Base-by-base conservation (phyloP, 2,113 vertebrate species). In the Myiozetetes cayanensis region DNA sequence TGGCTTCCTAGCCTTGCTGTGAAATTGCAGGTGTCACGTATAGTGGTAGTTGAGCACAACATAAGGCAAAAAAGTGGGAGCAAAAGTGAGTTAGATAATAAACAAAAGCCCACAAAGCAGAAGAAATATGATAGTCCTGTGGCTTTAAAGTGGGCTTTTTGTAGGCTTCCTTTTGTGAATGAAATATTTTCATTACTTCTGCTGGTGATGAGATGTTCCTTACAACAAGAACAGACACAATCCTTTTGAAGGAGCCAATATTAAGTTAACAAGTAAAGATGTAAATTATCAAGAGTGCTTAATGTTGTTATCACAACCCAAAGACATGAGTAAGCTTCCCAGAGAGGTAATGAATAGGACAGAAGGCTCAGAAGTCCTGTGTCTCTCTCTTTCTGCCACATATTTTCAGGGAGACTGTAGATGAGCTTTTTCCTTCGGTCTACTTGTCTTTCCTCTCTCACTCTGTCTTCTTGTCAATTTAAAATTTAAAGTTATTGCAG, bases 1-100 rank as follows among this genome's bases (percentile, higher is more conserved):
- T 84, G 89, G 87, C 63, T 97, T 96, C 93, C 81, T 87, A 95
- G 81, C 41, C 93, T 80, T 90, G 56, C 39, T 97, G 89, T 96
- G 96, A 96, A 97, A 97, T 93, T 82, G 53, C 67, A 97, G 89
- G 73, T 96, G 91, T 94, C 72, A 79, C 37, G 12, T 53, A 20
- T 74, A 63, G 15, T 58, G 41, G 53, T 90, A 76, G 55, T 61
- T 58, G 35, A 96, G 23, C 33, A 76, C 33, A 96, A 97, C 68
- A 85, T 85, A 95, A 90, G 39, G 49, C 47, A 93, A 93, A 96
- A 92, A 63, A 70, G 27, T 43, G 39, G 2, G 73, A 91, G 37
- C 77, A 50, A 79, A 95, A 93, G 37, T 84, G 52, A 23, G 28
- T 85, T 52, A 88, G 75, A 94, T 41, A 23, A 85, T 89, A 61